Conservation (phyloP, 2,113 vertebrate genomes). For the Macquaria australasica region DNA sequence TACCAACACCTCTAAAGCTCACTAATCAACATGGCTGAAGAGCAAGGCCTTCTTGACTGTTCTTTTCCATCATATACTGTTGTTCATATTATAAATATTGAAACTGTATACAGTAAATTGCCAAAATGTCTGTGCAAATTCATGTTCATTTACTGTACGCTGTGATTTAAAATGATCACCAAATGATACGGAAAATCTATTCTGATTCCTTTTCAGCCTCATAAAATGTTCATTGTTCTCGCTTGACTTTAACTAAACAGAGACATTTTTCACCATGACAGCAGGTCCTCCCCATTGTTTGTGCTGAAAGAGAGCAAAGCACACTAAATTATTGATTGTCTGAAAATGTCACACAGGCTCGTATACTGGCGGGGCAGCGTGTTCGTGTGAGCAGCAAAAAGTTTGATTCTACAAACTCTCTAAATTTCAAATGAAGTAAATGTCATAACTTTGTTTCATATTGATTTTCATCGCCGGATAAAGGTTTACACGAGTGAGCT, state of each 20-base stretch:
- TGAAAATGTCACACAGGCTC: slow-evolving; percentile 13
- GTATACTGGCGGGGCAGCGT: too few relatives aligned
- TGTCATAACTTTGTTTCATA: neutral
- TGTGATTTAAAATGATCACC: neutral
- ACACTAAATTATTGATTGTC: slow-evolving; percentile 18
- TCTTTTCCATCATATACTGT: neutral
- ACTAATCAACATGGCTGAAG: too few relatives aligned
- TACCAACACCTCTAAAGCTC: too few relatives aligned
- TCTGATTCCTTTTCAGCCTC: neutral
- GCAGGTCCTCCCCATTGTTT: slow-evolving; percentile 30
- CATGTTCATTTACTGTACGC: neutral
- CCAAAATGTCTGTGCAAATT: neutral
- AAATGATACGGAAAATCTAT: neutral
- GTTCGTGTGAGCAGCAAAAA: neutral
- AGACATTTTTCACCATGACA: slow-evolving; percentile 4
- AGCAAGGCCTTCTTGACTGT: neutral
- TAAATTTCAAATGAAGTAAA: slow-evolving; percentile 1
- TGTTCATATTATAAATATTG: too few relatives aligned
- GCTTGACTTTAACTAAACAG: slow-evolving; percentile 10
- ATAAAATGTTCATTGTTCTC: neutral
- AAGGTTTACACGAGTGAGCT: neutral
- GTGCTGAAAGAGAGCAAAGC: slow-evolving; percentile 15
- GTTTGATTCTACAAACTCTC: slow-evolving; percentile 3
- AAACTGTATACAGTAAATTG: neutral
- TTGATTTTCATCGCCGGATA: neutral